Evolutionary conservation across 1,140 invertebrate genomes (phyloP).

Genomic region (Dolichoris vasculosae): DNA sequence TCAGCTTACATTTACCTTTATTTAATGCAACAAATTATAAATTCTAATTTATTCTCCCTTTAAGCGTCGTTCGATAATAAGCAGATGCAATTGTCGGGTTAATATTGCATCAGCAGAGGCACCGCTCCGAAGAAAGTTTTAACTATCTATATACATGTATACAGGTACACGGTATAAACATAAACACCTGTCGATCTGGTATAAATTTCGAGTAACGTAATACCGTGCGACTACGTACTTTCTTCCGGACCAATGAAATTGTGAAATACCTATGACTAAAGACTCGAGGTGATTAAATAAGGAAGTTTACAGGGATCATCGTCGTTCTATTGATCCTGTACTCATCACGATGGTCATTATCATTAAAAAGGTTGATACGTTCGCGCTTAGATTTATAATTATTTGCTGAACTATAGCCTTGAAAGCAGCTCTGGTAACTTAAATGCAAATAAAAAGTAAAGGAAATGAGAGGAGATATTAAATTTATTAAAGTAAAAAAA

Average conservation of each 20-base stretch:
- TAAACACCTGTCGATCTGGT: conserved; percentile 24
- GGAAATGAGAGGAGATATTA: neutral
- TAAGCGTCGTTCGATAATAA: neutral
- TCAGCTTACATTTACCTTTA: neutral
- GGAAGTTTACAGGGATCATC: neutral
- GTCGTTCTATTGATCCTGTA: neutral
- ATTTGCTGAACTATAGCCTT: too few relatives aligned
- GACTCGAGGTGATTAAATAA: neutral
- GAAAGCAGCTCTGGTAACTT: too few relatives aligned
- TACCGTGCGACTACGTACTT: neutral
- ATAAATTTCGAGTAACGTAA: conserved; percentile 29
- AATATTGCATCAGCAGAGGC: neutral
- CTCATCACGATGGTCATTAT: neutral
- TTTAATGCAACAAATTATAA: neutral
- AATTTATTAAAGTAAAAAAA: neutral
- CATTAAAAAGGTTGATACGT: neutral
- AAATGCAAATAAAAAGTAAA: neutral
- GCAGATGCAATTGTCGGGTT: neutral
- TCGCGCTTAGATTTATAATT: neutral
- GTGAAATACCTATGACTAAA: neutral
- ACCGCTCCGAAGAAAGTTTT: conserved; percentile 41
- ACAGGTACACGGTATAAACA: neutral
- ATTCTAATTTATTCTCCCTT: neutral
- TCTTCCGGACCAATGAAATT: conserved; percentile 23
- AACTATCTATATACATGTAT: neutral